These are phyloP conservation scores for Heptranchias perlo DNA, from an alignment of 2,113 vertebrate genomes.

Conservation along the genomic window DNA sequence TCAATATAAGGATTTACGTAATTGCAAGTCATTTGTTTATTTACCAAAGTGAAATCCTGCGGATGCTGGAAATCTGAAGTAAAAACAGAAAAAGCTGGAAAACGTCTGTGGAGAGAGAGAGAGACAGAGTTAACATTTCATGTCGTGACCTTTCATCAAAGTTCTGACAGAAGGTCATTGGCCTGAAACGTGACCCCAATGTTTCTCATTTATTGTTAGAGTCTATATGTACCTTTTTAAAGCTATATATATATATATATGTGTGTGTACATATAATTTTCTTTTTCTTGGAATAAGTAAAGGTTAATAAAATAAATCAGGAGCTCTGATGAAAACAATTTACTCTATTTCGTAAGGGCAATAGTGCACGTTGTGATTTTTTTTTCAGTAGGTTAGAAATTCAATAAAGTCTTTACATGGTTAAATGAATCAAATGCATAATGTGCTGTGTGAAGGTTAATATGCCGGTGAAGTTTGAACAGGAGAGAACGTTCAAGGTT, in stretches of 20 bases:
- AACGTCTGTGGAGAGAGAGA: not conserved
- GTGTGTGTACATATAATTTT: not conserved
- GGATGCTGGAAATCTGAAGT: not conserved
- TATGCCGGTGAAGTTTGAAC: not conserved
- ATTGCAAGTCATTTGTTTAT: not conserved
- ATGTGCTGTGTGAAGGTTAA: not conserved
- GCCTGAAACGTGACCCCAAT: no score
- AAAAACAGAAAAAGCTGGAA: not conserved
- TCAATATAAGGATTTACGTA: not conserved
- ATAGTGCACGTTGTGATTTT: not conserved
- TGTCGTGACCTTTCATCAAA: not conserved
- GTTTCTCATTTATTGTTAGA: no score
- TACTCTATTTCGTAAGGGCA: not conserved
- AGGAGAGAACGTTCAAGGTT: conserved; percentile 9
- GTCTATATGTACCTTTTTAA: no score
- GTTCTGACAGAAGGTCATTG: not conserved
- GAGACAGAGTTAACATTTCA: not conserved
- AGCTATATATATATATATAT: no score
- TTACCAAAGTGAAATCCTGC: not conserved
- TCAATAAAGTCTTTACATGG: not conserved
- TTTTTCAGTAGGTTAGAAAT: not conserved
- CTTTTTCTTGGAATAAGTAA: not conserved
- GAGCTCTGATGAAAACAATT: not conserved
- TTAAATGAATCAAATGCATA: not conserved
- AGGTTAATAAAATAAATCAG: not conserved